A percentile compares a stretch with the other conserved stretches of the same genome.
phyloP scores from a whole-genome alignment of 1,140 invertebrate genomes.

The Eurosta solidaginis region DNA sequence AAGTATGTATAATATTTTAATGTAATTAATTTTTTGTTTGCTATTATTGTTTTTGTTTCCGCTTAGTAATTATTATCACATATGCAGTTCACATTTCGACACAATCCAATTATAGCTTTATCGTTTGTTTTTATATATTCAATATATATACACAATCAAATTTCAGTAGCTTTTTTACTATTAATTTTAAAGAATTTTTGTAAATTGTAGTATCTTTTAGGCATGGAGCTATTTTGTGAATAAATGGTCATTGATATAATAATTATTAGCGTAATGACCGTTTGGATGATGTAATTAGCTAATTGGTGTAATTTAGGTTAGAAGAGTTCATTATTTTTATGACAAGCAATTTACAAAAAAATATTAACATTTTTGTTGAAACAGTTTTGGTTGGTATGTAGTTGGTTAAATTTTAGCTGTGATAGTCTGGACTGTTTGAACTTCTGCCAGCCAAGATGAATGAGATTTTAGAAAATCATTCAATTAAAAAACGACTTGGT shows the following conservation, averaged over 20 bases:
- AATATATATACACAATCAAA: neutral
- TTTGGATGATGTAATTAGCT: neutral
- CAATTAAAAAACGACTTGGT: too few species aligned
- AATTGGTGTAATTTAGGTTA: neutral
- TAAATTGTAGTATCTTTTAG: neutral
- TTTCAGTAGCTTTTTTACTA: neutral
- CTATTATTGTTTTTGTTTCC: neutral
- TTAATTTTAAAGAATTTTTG: neutral
- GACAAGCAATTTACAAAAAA: too few species aligned
- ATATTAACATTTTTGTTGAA: too few species aligned
- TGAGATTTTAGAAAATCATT: too few species aligned
- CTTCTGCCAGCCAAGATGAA: too few species aligned
- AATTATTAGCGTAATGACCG: neutral
- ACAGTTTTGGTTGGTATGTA: too few species aligned
- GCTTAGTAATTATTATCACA: neutral
- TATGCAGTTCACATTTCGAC: neutral
- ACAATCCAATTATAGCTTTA: slow-evolving; percentile 13
- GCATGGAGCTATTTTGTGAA: neutral
- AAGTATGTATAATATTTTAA: neutral
- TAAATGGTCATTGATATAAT: neutral
- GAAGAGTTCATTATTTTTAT: too few species aligned
- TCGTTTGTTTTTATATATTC: neutral
- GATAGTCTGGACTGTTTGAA: too few species aligned
- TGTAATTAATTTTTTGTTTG: slow-evolving; percentile 3
- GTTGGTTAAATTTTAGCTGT: too few species aligned